These are phyloP conservation scores for Phaethornis superciliosus DNA, from an alignment of 2,113 vertebrate genomes.

Conservation along the genomic window DNA sequence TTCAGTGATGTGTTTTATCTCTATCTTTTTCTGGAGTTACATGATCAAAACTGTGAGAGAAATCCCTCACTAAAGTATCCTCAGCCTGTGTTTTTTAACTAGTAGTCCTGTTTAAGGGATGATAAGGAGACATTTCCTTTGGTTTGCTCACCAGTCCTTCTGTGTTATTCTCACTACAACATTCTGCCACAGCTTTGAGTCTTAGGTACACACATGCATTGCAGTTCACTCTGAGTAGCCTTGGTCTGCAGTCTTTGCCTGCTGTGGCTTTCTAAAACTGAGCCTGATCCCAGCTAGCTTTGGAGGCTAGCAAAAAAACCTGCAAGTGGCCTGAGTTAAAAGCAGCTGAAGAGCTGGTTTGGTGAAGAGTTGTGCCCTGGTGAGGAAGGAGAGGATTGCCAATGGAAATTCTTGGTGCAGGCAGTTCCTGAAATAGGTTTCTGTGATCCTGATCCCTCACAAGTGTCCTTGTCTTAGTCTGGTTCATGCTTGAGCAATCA, in stretches of 20 bases:
- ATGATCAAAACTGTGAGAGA: background rate
- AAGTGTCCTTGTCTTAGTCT: background rate
- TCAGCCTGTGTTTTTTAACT: background rate
- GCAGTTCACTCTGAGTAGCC: background rate
- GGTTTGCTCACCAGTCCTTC: background rate
- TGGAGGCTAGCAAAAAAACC: background rate
- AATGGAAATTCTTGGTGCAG: slow-evolving; percentile 1
- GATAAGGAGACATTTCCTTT: background rate
- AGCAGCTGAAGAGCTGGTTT: background rate
- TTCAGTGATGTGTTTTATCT: background rate
- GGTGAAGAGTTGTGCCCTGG: background rate
- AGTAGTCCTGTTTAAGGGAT: background rate
- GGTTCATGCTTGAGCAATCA: slow-evolving; percentile 9
- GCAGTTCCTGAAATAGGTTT: slow-evolving; percentile 53
- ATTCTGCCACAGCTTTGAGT: background rate
- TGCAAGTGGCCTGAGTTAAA: background rate
- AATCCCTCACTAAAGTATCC: background rate
- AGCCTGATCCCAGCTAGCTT: background rate
- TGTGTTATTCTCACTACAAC: background rate
- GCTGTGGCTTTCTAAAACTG: background rate
- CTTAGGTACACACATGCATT: background rate
- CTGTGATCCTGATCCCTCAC: slow-evolving; percentile 38
- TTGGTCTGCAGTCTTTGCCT: background rate
- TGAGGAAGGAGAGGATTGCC: background rate
- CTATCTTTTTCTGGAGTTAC: background rate